Evolutionary conservation across 2,797 vertebrate genomes (phyloP).

Genomic region (Sebastolobus alascanus): DNA sequence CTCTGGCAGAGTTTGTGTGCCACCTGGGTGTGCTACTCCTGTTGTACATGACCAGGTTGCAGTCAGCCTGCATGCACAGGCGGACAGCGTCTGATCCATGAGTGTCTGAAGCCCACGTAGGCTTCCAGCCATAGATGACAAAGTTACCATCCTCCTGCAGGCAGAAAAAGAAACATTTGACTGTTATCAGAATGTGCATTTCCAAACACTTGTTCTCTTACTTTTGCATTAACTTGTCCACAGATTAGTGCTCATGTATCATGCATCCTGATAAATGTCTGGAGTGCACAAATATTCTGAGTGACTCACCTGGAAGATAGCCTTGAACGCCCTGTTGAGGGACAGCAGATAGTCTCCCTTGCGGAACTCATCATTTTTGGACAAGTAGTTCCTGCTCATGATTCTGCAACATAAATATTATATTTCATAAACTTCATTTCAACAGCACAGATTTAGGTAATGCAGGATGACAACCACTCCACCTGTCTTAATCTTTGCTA

Average conservation of each 20-base stretch:
- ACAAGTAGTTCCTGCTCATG: slow-evolving; percentile 63
- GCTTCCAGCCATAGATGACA: slow-evolving; percentile 63
- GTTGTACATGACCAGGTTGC: slow-evolving; percentile 69
- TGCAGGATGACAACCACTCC: no score
- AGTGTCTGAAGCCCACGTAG: slow-evolving; percentile 53
- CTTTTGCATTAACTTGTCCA: no score
- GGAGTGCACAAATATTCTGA: neutral
- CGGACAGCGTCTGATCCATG: accelerated
- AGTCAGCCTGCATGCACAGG: slow-evolving; percentile 61
- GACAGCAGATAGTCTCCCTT: slow-evolving; percentile 53
- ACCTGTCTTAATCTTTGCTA: no score
- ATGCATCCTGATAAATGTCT: neutral
- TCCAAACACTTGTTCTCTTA: neutral
- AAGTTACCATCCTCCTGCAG: slow-evolving; percentile 64
- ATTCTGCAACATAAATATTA: no score
- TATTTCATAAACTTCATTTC: no score
- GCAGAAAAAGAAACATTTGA: neutral
- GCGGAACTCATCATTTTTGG: slow-evolving; percentile 51
- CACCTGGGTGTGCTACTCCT: accelerated
- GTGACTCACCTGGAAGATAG: slow-evolving; percentile 51
- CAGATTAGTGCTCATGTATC: neutral
- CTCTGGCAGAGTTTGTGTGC: neutral
- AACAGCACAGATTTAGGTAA: no score
- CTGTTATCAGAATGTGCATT: accelerated
- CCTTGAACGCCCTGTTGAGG: slow-evolving; percentile 54